Conservation (phyloP, 2,888 invertebrate species). For the Phlogophora meticulosa region DNA sequence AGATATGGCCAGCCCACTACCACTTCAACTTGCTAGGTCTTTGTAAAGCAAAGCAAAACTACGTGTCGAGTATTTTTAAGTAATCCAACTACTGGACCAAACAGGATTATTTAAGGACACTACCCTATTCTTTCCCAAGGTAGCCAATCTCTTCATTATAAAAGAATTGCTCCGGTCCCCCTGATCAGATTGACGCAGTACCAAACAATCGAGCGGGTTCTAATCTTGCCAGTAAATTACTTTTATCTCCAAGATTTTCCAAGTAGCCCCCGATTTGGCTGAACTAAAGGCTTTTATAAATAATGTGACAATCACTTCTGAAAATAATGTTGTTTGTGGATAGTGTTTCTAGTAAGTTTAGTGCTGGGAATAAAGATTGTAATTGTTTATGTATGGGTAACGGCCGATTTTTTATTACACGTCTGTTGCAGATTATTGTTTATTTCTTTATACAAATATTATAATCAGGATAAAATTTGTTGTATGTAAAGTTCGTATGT, state of each 20-base stretch:
- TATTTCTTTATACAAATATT: too few species aligned
- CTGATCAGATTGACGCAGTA: slow-evolving; percentile 31
- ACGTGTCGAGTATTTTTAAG: too few species aligned
- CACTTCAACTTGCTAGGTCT: too few species aligned
- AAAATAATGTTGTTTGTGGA: slow-evolving; percentile 55
- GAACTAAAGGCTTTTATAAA: slow-evolving; percentile 58
- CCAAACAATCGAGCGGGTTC: slow-evolving; percentile 25
- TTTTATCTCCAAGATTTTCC: slow-evolving; percentile 60
- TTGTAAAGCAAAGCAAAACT: too few species aligned
- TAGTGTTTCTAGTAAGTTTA: slow-evolving; percentile 8
- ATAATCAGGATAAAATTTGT: too few species aligned
- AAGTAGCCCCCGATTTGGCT: slow-evolving; percentile 42
- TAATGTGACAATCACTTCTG: slow-evolving; percentile 54
- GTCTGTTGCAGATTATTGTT: too few species aligned
- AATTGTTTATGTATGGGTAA: slow-evolving; percentile 7
- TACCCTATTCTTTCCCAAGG: background rate
- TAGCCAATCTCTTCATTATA: slow-evolving; percentile 10
- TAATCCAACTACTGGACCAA: too few species aligned
- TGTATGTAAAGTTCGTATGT: too few species aligned
- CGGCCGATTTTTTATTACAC: too few species aligned
- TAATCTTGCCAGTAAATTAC: slow-evolving; percentile 79
- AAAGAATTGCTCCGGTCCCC: slow-evolving; percentile 3
- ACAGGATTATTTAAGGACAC: too few species aligned
- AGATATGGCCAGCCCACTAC: too few species aligned
- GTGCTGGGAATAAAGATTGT: slow-evolving; percentile 10